Evolutionary conservation across 2,888 invertebrate genomes (phyloP), one percentile per base, ranked within the genome.

Genomic region (Cistogaster globosa): DNA sequence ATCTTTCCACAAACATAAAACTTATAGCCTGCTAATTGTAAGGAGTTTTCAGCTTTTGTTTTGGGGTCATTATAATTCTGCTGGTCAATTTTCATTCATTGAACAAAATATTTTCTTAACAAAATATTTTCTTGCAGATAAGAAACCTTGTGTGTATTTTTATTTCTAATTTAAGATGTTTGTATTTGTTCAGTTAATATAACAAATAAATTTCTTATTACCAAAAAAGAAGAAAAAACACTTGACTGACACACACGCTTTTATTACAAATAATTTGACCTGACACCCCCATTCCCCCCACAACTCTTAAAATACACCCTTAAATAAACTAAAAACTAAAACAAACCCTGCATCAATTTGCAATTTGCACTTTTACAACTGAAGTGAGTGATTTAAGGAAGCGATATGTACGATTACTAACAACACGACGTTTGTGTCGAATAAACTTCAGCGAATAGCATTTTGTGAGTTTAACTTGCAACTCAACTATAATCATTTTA

Each of bases 341-440:
- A 63, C 45, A 48, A 71, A 81, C 58, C 62, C 80, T 74, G 72
- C 83, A 89, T 90, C 90, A 88, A 88, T 90, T 90, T 89, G 90
- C 90, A 90, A 90, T 90, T 90, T 90, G 89, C 90, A 90, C 89
- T 89, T 88, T 88, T 42, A 42, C 72, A 45, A 88, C 89, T 88
- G 88, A 88, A 89, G 90, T 89, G 90, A 90, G 86, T 86, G 82
- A 83, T 83, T 75, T 68, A 3, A 45, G 42, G 12, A 60, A 74
- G 36, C 22, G 42, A 26, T 75, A 60, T 65, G 26, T 75, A 55
- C 71, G 26, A 42, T 74, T 71, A 55, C 38, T 65, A 58, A 57
- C 32, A 42, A 65, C 68, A 6, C 45, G 53, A 51, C 16, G 8
- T 63, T 75, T 32, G 11, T 12, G 12, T 7, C 11, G 22, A 2